Base-by-base conservation (phyloP, 2,113 vertebrate genomes). In the Pangasianodon hypophthalmus region DNA sequence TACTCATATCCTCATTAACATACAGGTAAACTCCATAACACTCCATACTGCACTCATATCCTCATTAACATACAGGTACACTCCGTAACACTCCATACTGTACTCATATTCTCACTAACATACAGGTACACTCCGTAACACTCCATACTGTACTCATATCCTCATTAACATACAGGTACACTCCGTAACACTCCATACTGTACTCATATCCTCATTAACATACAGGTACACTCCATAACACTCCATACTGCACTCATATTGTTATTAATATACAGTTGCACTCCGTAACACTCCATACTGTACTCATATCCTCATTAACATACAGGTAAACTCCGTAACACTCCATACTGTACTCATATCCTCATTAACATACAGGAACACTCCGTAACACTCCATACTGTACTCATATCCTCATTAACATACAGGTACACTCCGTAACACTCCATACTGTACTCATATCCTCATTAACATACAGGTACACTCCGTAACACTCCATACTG, bases 161-260 rank as follows among this genome's bases (percentile, higher is more conserved):
- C 13, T 54, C 16, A 54, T 54, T 54, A 54, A 14, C 9, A 50
- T 50, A 8, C 46, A 98, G 98, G 98, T 99, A 89, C 88, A 26
- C 50, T 8, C n/a, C 52, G 16, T 50, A 0, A 64, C 26, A 52
- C n/a, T 41, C 2, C 7, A 83, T 58, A 41, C n/a, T 26, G 7
- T 8, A 81, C 29, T 16, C 29, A 0, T n/a, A 50, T 80, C n/a
- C 4, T 81, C 8, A n/a, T n/a, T 54, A 26, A 41, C 16, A 19
- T 11, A 46, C 73, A 77, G 37, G 7, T 73, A 7, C 37, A 3
- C 19, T 75, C 67, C n/a, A 71, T 16, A 71, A 71, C n/a, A 67
- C 62, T 14, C 54, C 4, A 58, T 19, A 58, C 1, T 58, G 18
- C 6, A 60, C 58, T 21, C 58, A 0, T 8, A 24, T 60, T 21